Evolutionary conservation across 2,888 invertebrate species (phyloP).

Genomic region (Protophormia terraenovae): DNA sequence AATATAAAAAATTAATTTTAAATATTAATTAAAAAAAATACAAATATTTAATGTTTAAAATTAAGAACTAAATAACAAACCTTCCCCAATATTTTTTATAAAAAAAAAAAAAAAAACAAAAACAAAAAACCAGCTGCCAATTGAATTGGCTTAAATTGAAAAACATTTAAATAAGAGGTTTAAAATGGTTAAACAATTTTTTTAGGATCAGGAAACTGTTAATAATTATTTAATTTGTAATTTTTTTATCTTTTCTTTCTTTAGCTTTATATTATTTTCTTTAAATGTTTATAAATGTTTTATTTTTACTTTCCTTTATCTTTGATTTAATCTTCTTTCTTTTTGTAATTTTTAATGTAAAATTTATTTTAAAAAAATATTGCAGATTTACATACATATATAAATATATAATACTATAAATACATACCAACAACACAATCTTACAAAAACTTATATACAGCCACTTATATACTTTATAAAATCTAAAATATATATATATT

Average conservation of each 20-base stretch:
- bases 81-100: conserved; percentile 49
- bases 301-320: not conserved
- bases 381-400: conserved; percentile 24
- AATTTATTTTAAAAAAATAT: conserved; percentile 37
- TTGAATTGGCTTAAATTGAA: conserved; percentile 54
- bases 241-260: conserved; percentile 11
- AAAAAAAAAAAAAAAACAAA: not conserved
- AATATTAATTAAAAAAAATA: conserved; percentile 16
- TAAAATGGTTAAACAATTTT: conserved; percentile 31
- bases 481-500: conserved; percentile 5
- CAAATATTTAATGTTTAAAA: conserved; percentile 44
- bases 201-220: conserved; percentile 58
- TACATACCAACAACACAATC: conserved; percentile 23
- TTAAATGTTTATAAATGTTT: conserved; percentile 51
- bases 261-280: conserved; percentile 9
- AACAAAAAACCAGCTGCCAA: conserved; percentile 42
- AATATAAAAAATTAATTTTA: conserved; percentile 17
- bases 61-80: conserved; percentile 29
- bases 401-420: conserved; percentile 31
- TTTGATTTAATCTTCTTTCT: not conserved
- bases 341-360: conserved; percentile 52
- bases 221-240: conserved; percentile 50
- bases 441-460: conserved; percentile 26
- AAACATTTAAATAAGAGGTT: conserved; percentile 7
- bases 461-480: conserved; percentile 23